phyloP scores from a whole-genome alignment of 2,888 invertebrate genomes.

The Dugesia japonica region DNA sequence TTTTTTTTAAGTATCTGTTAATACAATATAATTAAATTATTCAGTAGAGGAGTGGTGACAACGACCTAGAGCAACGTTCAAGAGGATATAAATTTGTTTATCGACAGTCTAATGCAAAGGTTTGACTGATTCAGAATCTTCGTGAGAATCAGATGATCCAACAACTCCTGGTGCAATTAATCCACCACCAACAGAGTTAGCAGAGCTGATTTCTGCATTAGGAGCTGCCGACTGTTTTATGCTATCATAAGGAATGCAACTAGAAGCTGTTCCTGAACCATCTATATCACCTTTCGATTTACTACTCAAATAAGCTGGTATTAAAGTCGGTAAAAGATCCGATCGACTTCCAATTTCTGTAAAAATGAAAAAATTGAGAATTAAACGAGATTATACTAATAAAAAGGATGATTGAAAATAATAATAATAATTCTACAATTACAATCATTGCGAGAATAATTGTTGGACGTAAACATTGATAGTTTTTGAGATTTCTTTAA shows the following conservation, averaged over 20 bases:
- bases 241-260: slow-evolving; percentile 10
- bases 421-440: too few relatives aligned
- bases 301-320: background rate
- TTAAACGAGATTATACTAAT: too few relatives aligned
- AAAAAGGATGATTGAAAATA: too few relatives aligned
- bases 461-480: too few relatives aligned
- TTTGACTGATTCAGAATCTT: background rate
- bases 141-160: background rate
- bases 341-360: background rate
- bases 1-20: too few relatives aligned
- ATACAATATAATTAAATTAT: too few relatives aligned
- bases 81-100: background rate
- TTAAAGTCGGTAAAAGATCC: background rate
- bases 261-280: background rate
- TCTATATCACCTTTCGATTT: slow-evolving; percentile 11
- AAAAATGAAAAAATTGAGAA: background rate
- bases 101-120: background rate
- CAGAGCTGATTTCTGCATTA: background rate
- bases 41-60: too few relatives aligned
- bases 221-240: background rate
- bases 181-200: background rate
- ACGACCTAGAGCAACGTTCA: background rate
- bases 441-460: too few relatives aligned
- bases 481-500: too few relatives aligned
- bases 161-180: background rate